Conservation (phyloP, 1,140 invertebrate genomes). For the Armadillidium nasatum region DNA sequence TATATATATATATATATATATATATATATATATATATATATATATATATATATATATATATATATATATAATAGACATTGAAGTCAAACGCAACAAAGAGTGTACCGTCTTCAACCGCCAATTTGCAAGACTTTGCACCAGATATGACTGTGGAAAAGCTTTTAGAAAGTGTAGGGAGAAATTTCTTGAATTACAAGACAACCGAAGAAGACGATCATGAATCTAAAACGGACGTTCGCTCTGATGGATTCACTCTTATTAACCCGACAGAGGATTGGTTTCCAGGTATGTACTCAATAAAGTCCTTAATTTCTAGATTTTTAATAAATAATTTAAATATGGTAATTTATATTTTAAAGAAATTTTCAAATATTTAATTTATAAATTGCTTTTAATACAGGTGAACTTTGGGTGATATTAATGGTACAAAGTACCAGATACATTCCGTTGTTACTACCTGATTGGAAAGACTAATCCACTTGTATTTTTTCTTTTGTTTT, state of each 20-base stretch:
- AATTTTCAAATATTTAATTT: too few relatives aligned
- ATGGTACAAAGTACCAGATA: too few relatives aligned
- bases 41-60: conserved; percentile 17
- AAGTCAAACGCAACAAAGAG: conserved; percentile 23
- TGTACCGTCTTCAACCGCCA: neutral
- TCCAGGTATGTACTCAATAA: conserved; percentile 4
- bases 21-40: conserved; percentile 3
- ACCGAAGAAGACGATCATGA: neutral
- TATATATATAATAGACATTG: conserved; percentile 12
- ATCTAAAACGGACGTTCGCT: neutral
- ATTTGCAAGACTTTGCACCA: conserved; percentile 12
- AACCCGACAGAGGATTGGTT: conserved; percentile 30
- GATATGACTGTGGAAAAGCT: conserved; percentile 26
- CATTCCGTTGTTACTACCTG: too few relatives aligned
- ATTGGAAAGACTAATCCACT: too few relatives aligned
- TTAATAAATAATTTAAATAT: too few relatives aligned
- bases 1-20: conserved; percentile 20
- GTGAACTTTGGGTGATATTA: too few relatives aligned
- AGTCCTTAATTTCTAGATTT: too few relatives aligned
- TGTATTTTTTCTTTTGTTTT: too few relatives aligned
- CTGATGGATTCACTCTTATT: conserved; percentile 24
- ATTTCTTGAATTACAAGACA: conserved; percentile 9
- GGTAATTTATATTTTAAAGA: too few relatives aligned
- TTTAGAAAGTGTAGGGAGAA: conserved; percentile 19
- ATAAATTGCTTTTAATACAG: too few relatives aligned